Conservation (phyloP, 2,888 invertebrate genomes). For the Geophilus truncorum region DNA sequence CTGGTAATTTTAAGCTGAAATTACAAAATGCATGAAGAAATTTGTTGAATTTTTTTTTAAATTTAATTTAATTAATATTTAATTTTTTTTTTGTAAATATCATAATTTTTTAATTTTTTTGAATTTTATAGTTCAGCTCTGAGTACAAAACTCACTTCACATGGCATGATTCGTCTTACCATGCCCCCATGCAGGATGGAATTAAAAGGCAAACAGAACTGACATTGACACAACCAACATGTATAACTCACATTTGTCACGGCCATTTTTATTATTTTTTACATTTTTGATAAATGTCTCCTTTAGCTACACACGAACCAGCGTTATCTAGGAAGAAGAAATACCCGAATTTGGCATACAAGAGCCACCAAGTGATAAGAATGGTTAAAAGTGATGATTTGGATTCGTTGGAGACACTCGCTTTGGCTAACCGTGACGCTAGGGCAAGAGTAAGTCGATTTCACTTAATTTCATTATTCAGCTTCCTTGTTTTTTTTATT, state of each 20-base stretch:
- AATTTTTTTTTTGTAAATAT: neutral
- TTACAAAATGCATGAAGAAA: neutral
- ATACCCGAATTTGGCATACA: constrained; percentile 40
- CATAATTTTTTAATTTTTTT: neutral
- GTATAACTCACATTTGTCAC: neutral
- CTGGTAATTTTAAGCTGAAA: neutral
- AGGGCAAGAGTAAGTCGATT: constrained; percentile 38
- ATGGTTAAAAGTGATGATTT: constrained; percentile 39
- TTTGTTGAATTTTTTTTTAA: neutral
- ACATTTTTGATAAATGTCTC: neutral
- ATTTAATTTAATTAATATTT: neutral
- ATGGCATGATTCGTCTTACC: constrained; percentile 35
- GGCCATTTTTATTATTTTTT: constrained; percentile 10
- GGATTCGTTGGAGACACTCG: constrained; percentile 38
- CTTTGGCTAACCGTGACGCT: constrained; percentile 33
- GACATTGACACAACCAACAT: neutral
- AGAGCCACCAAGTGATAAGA: constrained; percentile 39
- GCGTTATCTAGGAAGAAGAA: constrained; percentile 40
- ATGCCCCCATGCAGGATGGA: constrained; percentile 34
- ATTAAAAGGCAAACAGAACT: constrained; percentile 20
- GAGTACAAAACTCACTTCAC: constrained; percentile 36
- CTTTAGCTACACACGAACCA: constrained; percentile 33
- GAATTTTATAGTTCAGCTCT: constrained; percentile 33
- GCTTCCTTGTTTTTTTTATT: neutral
- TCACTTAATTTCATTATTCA: too few relatives aligned